A percentile compares a stretch with the other conserved stretches of the same genome.
Evolutionary conservation across 2,113 vertebrate species (phyloP).

Genomic region (Osmerus mordax): DNA sequence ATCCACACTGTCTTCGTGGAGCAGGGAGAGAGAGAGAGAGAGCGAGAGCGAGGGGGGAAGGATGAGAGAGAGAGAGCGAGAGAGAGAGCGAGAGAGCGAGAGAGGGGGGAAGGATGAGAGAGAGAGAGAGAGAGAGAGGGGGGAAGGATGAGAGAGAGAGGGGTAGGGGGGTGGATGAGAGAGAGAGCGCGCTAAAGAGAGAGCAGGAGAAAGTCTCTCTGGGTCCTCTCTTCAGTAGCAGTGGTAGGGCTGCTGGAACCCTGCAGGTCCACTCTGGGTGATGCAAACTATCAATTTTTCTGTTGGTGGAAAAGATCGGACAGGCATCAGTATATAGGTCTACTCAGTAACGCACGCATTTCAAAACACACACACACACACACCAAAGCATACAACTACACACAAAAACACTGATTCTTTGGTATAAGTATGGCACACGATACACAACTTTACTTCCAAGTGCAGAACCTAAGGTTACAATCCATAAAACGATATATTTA

Average conservation of each 20-base stretch:
- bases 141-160: slow-evolving; percentile 12
- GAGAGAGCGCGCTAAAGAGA: slow-evolving; percentile 15
- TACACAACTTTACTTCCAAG: slow-evolving; percentile 4
- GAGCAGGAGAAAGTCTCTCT: slow-evolving; percentile 35
- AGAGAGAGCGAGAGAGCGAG: slow-evolving; percentile 18
- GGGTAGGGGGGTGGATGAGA: not conserved
- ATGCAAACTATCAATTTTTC: slow-evolving; percentile 80
- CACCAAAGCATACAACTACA: not conserved
- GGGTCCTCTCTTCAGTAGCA: slow-evolving; percentile 69
- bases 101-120: slow-evolving; percentile 10
- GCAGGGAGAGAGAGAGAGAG: slow-evolving; percentile 20
- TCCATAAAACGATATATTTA: too few species aligned
- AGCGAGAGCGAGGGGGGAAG: not conserved
- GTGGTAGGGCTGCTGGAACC: slow-evolving; percentile 64
- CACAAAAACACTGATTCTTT: slow-evolving; percentile 31
- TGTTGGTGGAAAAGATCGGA: slow-evolving; percentile 36
- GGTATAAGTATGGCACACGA: slow-evolving; percentile 38
- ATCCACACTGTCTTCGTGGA: slow-evolving; percentile 38
- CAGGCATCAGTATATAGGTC: not conserved
- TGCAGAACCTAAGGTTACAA: not conserved
- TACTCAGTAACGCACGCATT: not conserved
- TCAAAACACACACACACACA: not conserved
- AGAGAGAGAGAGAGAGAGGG: slow-evolving; percentile 11
- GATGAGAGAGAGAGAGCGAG: slow-evolving; percentile 24
- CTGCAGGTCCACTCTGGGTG: slow-evolving; percentile 65